Evolutionary conservation across 1,140 invertebrate species (phyloP).

Genomic region (Campoletis sonorensis): DNA sequence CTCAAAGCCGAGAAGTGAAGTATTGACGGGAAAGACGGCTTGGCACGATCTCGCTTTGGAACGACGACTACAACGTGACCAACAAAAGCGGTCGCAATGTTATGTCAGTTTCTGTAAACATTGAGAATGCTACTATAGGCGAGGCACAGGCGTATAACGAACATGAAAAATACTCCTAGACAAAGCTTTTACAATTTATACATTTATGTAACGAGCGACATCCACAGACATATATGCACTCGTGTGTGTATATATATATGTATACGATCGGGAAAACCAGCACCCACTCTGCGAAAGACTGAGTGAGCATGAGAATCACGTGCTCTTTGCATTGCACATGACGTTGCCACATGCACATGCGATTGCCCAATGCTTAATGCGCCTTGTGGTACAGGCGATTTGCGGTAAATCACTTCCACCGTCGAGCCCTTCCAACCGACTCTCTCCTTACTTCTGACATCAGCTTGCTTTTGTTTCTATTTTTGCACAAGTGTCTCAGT

Average conservation of each 20-base stretch:
- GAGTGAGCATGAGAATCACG: constrained; percentile 60
- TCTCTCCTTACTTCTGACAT: constrained; percentile 22
- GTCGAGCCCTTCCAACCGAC: constrained; percentile 43
- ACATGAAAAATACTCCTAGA: constrained; percentile 12
- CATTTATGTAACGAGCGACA: not conserved
- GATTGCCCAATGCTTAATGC: constrained; percentile 69
- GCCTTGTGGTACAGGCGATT: constrained; percentile 66
- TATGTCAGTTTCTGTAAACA: constrained; percentile 32
- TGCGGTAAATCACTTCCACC: constrained; percentile 71
- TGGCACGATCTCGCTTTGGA: constrained; percentile 7
- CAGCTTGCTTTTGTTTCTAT: not conserved
- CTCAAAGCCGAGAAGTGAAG: not conserved
- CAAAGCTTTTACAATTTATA: not conserved
- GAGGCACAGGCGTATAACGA: constrained; percentile 11
- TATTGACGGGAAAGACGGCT: constrained; percentile 10
- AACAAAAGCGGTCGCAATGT: constrained; percentile 11
- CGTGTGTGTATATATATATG: too few species aligned
- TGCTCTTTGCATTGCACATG: constrained; percentile 65
- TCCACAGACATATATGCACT: not conserved
- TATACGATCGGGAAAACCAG: constrained; percentile 10
- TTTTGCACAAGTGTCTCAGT: not conserved
- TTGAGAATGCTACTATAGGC: constrained; percentile 29
- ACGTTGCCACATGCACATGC: constrained; percentile 65
- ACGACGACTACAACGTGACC: not conserved
- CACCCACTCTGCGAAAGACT: not conserved